Evolutionary conservation across 2,797 vertebrate species (phyloP).

Genomic region (Anguilla megastoma): DNA sequence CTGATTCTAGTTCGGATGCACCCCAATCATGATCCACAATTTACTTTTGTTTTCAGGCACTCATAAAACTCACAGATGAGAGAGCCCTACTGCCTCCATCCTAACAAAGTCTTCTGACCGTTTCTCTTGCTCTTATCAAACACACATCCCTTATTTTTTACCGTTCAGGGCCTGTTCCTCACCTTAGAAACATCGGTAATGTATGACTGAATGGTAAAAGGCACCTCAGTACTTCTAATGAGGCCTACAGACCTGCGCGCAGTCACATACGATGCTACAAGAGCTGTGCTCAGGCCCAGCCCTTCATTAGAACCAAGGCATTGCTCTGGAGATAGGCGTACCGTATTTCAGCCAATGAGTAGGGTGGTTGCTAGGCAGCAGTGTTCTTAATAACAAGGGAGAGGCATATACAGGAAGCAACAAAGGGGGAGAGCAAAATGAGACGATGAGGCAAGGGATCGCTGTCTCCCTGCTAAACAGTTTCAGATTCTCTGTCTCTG

Average conservation of each 20-base stretch:
- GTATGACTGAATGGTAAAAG: not conserved
- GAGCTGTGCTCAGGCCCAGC: not conserved
- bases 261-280: not conserved
- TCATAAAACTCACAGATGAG: not conserved
- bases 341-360: not conserved
- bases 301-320: not conserved
- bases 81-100: not conserved
- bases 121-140: not conserved
- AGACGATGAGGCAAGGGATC: not conserved
- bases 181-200: not conserved
- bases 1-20: too few species aligned
- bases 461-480: not conserved
- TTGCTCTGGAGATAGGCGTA: not conserved
- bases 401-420: not conserved
- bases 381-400: not conserved
- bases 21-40: not conserved
- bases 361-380: slow-evolving; percentile 12
- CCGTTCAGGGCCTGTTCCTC: not conserved
- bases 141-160: not conserved
- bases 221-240: not conserved
- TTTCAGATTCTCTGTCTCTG: not conserved
- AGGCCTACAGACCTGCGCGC: not conserved
- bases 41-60: not conserved
- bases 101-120: not conserved
- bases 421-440: not conserved